phyloP scores from a whole-genome alignment of 1,140 invertebrate genomes.

The Littorina saxatilis region DNA sequence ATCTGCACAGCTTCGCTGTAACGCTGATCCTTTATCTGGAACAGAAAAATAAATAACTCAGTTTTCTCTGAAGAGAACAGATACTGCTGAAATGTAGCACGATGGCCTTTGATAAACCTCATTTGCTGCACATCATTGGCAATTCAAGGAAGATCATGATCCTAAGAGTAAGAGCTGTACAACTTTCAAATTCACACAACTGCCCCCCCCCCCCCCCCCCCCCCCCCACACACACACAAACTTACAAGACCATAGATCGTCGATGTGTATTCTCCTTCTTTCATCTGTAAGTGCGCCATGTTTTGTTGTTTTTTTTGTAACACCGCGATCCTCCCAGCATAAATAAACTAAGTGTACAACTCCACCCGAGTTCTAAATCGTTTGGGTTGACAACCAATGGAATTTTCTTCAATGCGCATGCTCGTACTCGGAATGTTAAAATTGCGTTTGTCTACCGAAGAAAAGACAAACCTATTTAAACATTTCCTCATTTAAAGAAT shows the following conservation, averaged over 20 bases:
- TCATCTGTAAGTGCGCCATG: slow-evolving; percentile 73
- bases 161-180: too few species aligned
- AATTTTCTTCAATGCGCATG: slow-evolving; percentile 25
- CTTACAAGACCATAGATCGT: slow-evolving; percentile 74
- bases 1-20: slow-evolving; percentile 93
- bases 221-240: too few species aligned
- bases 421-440: not conserved
- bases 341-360: too few species aligned
- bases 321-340: not conserved
- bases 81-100: too few species aligned
- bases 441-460: not conserved
- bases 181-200: too few species aligned
- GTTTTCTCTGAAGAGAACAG: too few species aligned
- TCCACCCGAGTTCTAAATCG: too few species aligned
- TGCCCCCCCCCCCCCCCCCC: too few species aligned
- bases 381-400: slow-evolving; percentile 37
- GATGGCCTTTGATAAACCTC: too few species aligned
- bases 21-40: slow-evolving; percentile 93
- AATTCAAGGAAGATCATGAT: too few species aligned
- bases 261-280: slow-evolving; percentile 74
- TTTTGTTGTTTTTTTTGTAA: not conserved
- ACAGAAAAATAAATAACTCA: not conserved
- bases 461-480: not conserved
- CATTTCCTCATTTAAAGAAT: not conserved
- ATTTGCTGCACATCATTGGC: too few species aligned